These are phyloP conservation scores for Chorisops tibialis DNA, from an alignment of 2,888 invertebrate species.

Conservation along the genomic window DNA sequence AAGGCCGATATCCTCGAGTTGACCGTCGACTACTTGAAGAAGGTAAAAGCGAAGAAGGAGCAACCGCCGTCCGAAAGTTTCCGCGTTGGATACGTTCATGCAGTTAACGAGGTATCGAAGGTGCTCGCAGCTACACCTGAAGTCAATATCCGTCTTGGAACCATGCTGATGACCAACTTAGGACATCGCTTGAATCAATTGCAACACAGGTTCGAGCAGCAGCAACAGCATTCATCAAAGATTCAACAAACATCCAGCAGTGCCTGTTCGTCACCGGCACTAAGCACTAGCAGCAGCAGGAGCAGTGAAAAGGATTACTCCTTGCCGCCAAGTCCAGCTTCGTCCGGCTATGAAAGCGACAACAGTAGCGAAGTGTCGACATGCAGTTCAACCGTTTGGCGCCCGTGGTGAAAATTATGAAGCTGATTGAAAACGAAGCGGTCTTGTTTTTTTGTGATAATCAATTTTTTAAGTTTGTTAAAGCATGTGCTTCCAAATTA, in stretches of 20 bases:
- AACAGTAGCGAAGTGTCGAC: conserved; percentile 39
- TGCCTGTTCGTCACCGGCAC: conserved; percentile 9
- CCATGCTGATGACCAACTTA: conserved; percentile 84
- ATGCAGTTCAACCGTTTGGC: conserved; percentile 43
- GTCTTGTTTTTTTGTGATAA: too few relatives aligned
- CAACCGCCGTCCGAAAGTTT: conserved; percentile 62
- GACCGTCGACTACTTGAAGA: conserved; percentile 79
- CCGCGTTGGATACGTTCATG: conserved; percentile 83
- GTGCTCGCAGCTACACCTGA: conserved; percentile 80
- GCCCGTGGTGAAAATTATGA: conserved; percentile 44
- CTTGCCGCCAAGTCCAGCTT: conserved; percentile 41
- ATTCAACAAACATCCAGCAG: background rate
- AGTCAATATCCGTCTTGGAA: conserved; percentile 80
- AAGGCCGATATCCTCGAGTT: conserved; percentile 87
- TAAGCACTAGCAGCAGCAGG: background rate
- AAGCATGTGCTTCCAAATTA: conserved; percentile 17
- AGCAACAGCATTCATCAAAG: background rate
- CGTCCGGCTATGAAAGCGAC: conserved; percentile 50
- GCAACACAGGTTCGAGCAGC: conserved; percentile 25
- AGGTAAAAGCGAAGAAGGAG: conserved; percentile 66
- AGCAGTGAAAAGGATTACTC: conserved; percentile 12
- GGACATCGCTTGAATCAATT: conserved; percentile 72
- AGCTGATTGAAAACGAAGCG: background rate
- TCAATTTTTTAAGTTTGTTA: conserved; percentile 11
- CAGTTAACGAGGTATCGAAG: conserved; percentile 83